A percentile compares a stretch with the other conserved stretches of the same genome.
phyloP scores from a whole-genome alignment of 2,888 invertebrate genomes.

The Macaria notata region DNA sequence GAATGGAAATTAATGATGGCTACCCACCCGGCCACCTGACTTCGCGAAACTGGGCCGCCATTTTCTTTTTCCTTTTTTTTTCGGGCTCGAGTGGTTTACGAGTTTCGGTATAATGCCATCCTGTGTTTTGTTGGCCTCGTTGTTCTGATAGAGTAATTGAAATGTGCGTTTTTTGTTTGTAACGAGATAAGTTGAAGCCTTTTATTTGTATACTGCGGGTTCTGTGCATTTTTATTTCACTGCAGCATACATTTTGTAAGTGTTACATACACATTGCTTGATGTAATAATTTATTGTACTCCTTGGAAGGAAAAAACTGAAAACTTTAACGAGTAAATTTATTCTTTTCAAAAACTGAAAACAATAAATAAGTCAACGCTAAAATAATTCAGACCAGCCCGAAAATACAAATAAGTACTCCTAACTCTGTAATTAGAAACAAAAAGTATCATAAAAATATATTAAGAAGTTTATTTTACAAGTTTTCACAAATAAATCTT shows the following conservation, averaged over 20 bases:
- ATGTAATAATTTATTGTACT: too few relatives aligned
- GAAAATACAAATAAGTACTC: slow-evolving; percentile 17
- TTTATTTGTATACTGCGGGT: too few relatives aligned
- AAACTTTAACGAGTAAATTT: too few relatives aligned
- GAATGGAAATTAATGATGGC: slow-evolving; percentile 77
- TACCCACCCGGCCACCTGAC: slow-evolving; percentile 65
- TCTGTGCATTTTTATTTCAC: too few relatives aligned
- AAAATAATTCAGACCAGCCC: slow-evolving; percentile 14
- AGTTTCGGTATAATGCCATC: slow-evolving; percentile 46
- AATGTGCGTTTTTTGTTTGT: slow-evolving; percentile 10
- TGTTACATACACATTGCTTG: too few relatives aligned
- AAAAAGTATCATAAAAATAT: slow-evolving; percentile 35
- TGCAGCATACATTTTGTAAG: too few relatives aligned
- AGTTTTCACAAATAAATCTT: slow-evolving; percentile 34
- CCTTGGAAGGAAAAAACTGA: too few relatives aligned
- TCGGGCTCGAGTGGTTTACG: slow-evolving; percentile 52
- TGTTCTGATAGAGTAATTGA: slow-evolving; percentile 34
- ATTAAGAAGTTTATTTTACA: slow-evolving; percentile 34
- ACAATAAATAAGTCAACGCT: slow-evolving; percentile 1
- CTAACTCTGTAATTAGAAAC: slow-evolving; percentile 32
- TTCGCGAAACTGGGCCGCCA: slow-evolving; percentile 59
- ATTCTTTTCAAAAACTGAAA: background rate
- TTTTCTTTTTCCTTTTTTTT: slow-evolving; percentile 55
- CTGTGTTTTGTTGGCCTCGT: slow-evolving; percentile 35
- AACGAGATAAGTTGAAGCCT: background rate